These are phyloP conservation scores for Leptopilina clavipes DNA, from an alignment of 1,140 invertebrate species.

Conservation along the genomic window DNA sequence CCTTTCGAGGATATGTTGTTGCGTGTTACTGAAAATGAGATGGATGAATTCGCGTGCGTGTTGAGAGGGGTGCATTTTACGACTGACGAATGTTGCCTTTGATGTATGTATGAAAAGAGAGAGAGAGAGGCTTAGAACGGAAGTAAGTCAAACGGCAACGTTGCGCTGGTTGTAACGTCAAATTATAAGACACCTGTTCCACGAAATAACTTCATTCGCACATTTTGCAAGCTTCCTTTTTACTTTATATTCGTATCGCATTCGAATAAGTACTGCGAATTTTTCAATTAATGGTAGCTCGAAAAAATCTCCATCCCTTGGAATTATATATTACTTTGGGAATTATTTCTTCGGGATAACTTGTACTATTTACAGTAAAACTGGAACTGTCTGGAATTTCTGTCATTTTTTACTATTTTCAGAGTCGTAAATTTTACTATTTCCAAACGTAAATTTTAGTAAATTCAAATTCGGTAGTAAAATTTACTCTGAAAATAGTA, in stretches of 20 bases:
- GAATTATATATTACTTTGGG: no score
- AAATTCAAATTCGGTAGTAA: no score
- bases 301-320: no score
- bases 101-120: no score
- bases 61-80: slow-evolving; percentile 24
- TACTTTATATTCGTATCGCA: background rate
- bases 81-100: slow-evolving; percentile 7
- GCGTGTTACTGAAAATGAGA: slow-evolving; percentile 16
- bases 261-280: background rate
- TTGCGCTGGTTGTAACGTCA: slow-evolving; percentile 45
- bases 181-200: slow-evolving; percentile 62
- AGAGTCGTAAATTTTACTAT: no score
- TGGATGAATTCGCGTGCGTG: slow-evolving; percentile 17
- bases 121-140: slow-evolving; percentile 44
- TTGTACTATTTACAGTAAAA: no score
- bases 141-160: slow-evolving; percentile 53
- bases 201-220: slow-evolving; percentile 60
- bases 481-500: no score
- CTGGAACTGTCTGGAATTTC: no score
- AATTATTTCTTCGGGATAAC: no score
- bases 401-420: no score
- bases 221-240: slow-evolving; percentile 46
- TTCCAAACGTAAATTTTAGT: no score
- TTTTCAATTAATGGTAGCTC: no score
- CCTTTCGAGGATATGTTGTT: background rate